phyloP scores from a whole-genome alignment of 1,140 invertebrate genomes.

The Drosophila paulistorum region DNA sequence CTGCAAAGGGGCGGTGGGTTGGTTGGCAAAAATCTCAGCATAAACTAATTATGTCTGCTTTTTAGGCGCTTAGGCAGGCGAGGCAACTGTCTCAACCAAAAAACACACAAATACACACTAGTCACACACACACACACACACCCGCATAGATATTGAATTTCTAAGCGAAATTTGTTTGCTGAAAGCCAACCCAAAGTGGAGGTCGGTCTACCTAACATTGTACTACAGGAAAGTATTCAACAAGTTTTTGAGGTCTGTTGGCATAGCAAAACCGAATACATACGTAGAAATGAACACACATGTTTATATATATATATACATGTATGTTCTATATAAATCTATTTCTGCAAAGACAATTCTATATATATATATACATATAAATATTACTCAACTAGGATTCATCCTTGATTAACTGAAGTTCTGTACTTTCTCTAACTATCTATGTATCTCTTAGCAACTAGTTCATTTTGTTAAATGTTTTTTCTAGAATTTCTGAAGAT shows the following conservation, averaged over 20 bases:
- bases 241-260: constrained; percentile 51
- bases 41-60: constrained; percentile 77
- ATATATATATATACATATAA: not conserved
- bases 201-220: not conserved
- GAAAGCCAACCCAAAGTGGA: not conserved
- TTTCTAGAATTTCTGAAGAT: not conserved
- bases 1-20: not conserved
- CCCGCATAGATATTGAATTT: constrained; percentile 65
- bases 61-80: constrained; percentile 70
- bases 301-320: not conserved
- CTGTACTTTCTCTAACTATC: not conserved
- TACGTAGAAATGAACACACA: not conserved
- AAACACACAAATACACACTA: constrained; percentile 28
- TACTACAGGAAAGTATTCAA: constrained; percentile 45
- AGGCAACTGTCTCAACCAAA: constrained; percentile 28
- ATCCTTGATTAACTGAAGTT: not conserved
- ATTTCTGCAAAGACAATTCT: not conserved
- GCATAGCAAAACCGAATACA: not conserved
- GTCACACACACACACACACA: constrained; percentile 17
- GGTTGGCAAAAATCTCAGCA: constrained; percentile 54
- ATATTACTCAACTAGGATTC: not conserved
- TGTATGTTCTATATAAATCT: not conserved
- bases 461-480: constrained; percentile 23
- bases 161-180: constrained; percentile 47
- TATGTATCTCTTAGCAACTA: not conserved